Evolutionary conservation across 2,113 vertebrate species (phyloP).

Genomic region (Nyctereutes procyonoides): DNA sequence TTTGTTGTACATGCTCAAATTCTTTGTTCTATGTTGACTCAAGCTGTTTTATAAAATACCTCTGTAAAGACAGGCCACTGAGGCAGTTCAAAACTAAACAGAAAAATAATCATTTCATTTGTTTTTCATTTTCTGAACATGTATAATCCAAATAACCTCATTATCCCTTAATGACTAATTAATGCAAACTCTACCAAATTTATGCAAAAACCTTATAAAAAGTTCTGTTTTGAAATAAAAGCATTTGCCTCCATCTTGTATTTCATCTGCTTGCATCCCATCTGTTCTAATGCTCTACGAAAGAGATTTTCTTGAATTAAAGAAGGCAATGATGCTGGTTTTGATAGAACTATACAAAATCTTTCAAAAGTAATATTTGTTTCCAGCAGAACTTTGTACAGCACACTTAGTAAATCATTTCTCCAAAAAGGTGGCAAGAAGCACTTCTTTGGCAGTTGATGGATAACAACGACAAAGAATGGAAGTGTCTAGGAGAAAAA

Average conservation of each 20-base stretch:
- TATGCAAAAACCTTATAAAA: background rate
- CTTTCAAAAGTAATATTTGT: constrained; percentile 5
- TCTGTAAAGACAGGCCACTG: background rate
- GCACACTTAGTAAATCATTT: background rate
- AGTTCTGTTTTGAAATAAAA: background rate
- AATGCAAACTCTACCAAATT: background rate
- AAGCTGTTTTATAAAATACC: constrained; percentile 63
- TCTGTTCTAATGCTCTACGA: background rate
- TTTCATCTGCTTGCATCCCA: background rate
- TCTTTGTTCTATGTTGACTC: constrained; percentile 47
- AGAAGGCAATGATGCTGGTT: background rate
- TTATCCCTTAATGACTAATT: constrained; percentile 4
- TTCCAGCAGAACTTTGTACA: constrained; percentile 1
- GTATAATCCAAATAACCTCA: background rate
- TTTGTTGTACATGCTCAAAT: constrained; percentile 57
- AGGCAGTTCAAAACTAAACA: background rate
- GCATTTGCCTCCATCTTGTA: background rate
- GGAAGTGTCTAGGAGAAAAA: background rate
- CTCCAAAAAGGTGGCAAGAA: background rate
- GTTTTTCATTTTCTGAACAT: constrained; percentile 32
- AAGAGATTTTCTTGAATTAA: background rate
- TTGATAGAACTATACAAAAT: background rate
- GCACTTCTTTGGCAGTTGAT: background rate
- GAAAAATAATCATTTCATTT: background rate
- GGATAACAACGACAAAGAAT: background rate